Percentiles rank a stretch among this genome's conserved stretches.
Evolutionary conservation across 2,797 vertebrate species (phyloP).

Genomic region (Sebastes kiyomatsui): DNA sequence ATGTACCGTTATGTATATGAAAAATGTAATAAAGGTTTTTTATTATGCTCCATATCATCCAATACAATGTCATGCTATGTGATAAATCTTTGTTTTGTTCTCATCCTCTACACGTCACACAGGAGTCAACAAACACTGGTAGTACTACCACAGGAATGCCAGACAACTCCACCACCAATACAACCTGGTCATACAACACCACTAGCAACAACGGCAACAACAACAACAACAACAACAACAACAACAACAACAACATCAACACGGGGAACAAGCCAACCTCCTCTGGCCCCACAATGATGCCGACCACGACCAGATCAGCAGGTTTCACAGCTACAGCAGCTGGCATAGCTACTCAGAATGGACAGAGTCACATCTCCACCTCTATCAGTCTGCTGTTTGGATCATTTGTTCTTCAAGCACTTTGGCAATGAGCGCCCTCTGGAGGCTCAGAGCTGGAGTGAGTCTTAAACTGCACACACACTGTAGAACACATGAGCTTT

Average conservation of each 20-base stretch:
- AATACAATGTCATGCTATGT: neutral
- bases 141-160: rapidly evolving
- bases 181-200: rapidly evolving
- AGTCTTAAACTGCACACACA: neutral
- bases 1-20: no score
- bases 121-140: neutral
- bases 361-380: neutral
- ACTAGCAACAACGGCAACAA: neutral
- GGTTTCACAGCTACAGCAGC: no score
- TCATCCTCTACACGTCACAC: neutral
- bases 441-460: neutral
- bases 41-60: neutral
- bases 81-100: neutral
- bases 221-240: neutral
- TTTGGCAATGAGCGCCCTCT: constrained; percentile 16
- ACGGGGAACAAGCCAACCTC: no score
- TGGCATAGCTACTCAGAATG: neutral
- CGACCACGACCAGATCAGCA: neutral
- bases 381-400: constrained; percentile 20
- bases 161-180: neutral
- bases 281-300: rapidly evolving
- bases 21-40: no score
- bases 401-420: neutral
- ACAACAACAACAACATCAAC: neutral
- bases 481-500: neutral